Base-by-base conservation (phyloP, 2,113 vertebrate genomes). In the Paramisgurnus dabryanus region DNA sequence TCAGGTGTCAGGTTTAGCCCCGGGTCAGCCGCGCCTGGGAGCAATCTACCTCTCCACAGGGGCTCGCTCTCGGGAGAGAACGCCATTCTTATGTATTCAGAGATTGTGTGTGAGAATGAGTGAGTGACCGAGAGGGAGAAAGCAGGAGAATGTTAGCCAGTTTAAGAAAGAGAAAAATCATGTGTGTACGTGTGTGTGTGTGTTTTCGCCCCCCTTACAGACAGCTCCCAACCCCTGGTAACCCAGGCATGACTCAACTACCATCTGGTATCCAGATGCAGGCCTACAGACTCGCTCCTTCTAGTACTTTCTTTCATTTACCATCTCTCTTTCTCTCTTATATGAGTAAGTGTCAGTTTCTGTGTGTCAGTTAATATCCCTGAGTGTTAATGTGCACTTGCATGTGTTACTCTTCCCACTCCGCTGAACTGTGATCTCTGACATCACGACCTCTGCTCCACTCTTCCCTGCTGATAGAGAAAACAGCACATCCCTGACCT, bases 221-320 rank as follows among this genome's bases (percentile, higher is more conserved):
- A 83, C 81, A 80, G 75, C 80, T 83, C 81, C 72, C 81, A 87
- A 86, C 78, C 85, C 67, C 77, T 84, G 82, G 83, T 91, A 92
- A 93, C 91, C 92, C 91, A 85, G 88, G 68, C 88, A 93, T 94
- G 92, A 94, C 92, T 93, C 92, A 93, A 86, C 86, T 86, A 87
- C 85, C 93, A 94, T 94, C 91, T 94, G 93, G 93, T 89, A 84
- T 85, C 92, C 93, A 94, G 91, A 94, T 94, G 93, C 87, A 92
- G 84, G 87, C 86, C 87, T 80, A 88, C 88, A 86, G 77, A 73
- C 49, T 81, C 83, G 84, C 85, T 74, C 58, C 39, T 80, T 83
- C 85, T 86, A 41, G 58, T 70, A 83, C 85, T 89, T 87, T 77
- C 69, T 77, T 83, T 76, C 87, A 81, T 71, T 76, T 65, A 81